Evolutionary conservation across 2,888 invertebrate genomes (phyloP).

Genomic region (Chymomyza caudatula): DNA sequence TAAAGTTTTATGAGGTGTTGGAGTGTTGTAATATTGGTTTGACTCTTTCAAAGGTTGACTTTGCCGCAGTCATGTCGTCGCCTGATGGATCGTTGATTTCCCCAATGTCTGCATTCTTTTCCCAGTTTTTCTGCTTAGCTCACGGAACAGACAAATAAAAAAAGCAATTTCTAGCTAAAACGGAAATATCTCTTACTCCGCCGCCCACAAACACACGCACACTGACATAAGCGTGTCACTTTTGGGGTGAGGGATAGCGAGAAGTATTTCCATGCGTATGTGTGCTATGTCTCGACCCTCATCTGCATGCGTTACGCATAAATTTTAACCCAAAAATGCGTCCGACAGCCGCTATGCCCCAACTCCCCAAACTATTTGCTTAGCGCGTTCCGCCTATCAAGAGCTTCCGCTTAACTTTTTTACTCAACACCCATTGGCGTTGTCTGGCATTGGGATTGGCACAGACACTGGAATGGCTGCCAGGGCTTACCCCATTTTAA

Average conservation of each 20-base stretch:
- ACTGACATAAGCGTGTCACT: constrained; percentile 9
- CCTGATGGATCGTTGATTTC: neutral
- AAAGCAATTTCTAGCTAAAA: constrained; percentile 34
- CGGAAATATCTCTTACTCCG: constrained; percentile 23
- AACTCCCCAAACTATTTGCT: neutral
- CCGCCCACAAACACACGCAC: neutral
- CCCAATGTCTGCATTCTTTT: neutral
- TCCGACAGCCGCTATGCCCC: constrained; percentile 51
- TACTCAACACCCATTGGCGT: constrained; percentile 18
- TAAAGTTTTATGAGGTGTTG: constrained; percentile 18
- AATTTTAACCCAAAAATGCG: constrained; percentile 58
- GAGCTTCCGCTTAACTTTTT: constrained; percentile 31
- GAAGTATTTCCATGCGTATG: neutral
- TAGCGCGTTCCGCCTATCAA: constrained; percentile 5
- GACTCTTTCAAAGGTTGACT: too few species aligned
- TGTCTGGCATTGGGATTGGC: neutral
- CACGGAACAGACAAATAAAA: neutral
- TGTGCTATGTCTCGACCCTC: constrained; percentile 32
- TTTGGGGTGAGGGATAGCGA: neutral
- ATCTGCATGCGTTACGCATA: constrained; percentile 58
- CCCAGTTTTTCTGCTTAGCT: constrained; percentile 1
- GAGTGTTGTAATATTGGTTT: neutral
- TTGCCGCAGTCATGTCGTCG: neutral
- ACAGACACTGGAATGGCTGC: neutral
- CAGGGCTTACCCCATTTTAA: constrained; percentile 27